A percentile compares a stretch with the other conserved stretches of the same genome.
phyloP scores from a whole-genome alignment of 2,113 vertebrate genomes.

The Lepus americanus region DNA sequence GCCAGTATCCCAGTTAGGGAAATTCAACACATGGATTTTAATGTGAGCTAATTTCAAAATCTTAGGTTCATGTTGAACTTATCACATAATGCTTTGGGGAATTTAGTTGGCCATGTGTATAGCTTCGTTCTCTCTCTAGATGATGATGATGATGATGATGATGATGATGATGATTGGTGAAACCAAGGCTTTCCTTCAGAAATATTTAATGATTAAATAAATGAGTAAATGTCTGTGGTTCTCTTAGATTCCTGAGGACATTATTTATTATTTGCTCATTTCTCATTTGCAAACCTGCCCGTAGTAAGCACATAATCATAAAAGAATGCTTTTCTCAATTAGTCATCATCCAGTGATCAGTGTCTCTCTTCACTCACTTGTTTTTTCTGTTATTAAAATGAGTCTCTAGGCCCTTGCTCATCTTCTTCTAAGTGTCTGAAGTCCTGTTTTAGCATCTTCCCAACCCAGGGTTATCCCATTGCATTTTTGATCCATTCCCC shows the following conservation, averaged over 20 bases:
- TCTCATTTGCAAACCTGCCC: background rate
- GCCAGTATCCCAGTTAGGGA: background rate
- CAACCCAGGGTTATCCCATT: background rate
- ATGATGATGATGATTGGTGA: background rate
- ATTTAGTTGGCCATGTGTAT: background rate
- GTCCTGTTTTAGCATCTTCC: background rate
- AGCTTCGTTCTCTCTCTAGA: background rate
- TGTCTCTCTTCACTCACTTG: background rate
- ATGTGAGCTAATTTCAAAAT: constrained; percentile 2
- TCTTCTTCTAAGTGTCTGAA: constrained; percentile 30
- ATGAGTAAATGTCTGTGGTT: background rate
- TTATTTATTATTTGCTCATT: constrained; percentile 53
- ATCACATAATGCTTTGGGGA: background rate
- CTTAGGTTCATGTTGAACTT: background rate
- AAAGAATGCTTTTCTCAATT: background rate
- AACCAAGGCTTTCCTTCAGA: background rate
- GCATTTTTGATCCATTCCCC: background rate
- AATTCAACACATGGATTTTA: background rate
- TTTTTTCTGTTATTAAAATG: background rate
- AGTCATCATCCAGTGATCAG: background rate
- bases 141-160: no score
- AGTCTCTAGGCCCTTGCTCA: background rate
- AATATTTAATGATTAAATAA: constrained; percentile 36
- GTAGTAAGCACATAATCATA: constrained; percentile 21
- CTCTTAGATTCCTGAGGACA: background rate